These are phyloP conservation scores for Hyposoter didymator DNA, from an alignment of 2,888 invertebrate genomes.

Conservation along the genomic window DNA sequence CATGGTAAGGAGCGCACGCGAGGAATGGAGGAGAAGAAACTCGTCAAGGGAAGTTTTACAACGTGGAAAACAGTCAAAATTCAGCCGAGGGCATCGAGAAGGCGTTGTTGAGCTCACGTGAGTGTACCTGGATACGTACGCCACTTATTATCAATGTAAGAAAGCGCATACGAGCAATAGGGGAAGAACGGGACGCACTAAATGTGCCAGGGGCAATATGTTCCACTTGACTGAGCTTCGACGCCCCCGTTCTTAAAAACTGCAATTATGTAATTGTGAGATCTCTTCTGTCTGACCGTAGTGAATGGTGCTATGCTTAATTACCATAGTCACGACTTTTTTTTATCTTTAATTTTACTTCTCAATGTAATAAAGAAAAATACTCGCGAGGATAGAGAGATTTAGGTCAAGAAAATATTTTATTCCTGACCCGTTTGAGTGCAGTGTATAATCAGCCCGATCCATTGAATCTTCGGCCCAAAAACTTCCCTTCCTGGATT, in stretches of 20 bases:
- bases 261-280: constrained; percentile 45
- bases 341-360: not conserved
- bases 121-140: constrained; percentile 16
- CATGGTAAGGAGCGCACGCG: constrained; percentile 18
- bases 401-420: not conserved
- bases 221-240: constrained; percentile 40
- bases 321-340: not conserved
- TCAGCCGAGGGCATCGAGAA: constrained; percentile 50
- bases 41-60: constrained; percentile 24
- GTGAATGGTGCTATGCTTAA: constrained; percentile 25
- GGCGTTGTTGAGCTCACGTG: constrained; percentile 51
- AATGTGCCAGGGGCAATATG: constrained; percentile 28
- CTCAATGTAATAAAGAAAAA: no score
- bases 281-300: constrained; percentile 23
- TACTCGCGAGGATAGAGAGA: not conserved
- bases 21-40: constrained; percentile 20
- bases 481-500: not conserved
- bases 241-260: constrained; percentile 42
- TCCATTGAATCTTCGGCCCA: not conserved
- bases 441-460: not conserved
- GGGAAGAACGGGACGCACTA: constrained; percentile 8
- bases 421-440: not conserved
- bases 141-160: constrained; percentile 62
- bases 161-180: constrained; percentile 31
- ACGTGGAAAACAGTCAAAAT: constrained; percentile 46